Evolutionary conservation across 2,888 invertebrate genomes (phyloP).

Genomic region (Dicyrtoma fusca): DNA sequence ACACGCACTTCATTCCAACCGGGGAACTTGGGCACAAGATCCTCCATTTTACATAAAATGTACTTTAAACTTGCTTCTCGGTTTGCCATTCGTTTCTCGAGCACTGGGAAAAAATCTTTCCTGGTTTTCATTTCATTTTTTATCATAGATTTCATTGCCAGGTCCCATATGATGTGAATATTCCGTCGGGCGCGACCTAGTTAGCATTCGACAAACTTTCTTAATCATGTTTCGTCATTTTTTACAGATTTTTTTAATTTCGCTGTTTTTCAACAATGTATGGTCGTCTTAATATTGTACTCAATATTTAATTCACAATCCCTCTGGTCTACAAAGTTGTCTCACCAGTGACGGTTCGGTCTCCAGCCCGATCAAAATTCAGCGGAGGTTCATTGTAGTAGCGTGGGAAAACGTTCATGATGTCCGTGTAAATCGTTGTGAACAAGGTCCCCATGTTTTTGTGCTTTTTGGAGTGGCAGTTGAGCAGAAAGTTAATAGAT

Average conservation of each 20-base stretch:
- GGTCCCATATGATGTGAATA: constrained; percentile 41
- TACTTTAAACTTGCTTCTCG: constrained; percentile 54
- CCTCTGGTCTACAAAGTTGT: no score
- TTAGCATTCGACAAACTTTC: not conserved
- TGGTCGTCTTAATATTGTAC: no score
- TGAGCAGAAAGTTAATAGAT: no score
- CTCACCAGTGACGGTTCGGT: constrained; percentile 33
- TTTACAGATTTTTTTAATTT: no score
- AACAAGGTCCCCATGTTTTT: constrained; percentile 16
- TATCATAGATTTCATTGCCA: constrained; percentile 48
- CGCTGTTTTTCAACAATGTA: no score
- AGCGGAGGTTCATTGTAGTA: constrained; percentile 29
- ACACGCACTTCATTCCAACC: constrained; percentile 53
- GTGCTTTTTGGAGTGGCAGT: no score
- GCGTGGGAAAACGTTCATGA: constrained; percentile 6
- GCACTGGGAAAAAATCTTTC: constrained; percentile 46
- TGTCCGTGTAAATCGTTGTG: not conserved
- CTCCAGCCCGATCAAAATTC: constrained; percentile 25
- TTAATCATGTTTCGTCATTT: not conserved
- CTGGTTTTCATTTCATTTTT: constrained; percentile 47
- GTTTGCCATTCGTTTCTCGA: constrained; percentile 50
- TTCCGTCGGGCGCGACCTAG: constrained; percentile 18
- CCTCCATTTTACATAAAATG: constrained; percentile 47
- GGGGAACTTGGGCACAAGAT: constrained; percentile 45
- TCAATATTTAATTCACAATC: no score